A percentile compares a stretch with the other conserved stretches of the same genome.
Evolutionary conservation across 1,140 invertebrate species (phyloP).

Genomic region (Plodia interpunctella): DNA sequence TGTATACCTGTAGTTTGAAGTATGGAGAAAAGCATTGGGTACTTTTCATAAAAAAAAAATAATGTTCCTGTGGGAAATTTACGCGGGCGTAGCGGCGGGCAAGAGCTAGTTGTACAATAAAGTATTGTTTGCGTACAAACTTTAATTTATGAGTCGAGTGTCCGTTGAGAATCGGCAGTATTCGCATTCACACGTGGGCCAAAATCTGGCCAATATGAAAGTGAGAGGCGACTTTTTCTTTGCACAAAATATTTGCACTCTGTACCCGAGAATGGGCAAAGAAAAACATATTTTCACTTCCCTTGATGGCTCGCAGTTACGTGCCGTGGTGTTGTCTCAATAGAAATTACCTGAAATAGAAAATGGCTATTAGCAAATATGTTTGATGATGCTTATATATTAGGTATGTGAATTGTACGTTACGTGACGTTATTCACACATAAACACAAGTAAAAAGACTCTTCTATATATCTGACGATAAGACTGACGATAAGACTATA

Average conservation of each 20-base stretch:
- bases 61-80: too few relatives aligned
- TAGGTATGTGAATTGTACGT: background rate
- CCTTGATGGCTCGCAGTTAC: background rate
- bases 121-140: background rate
- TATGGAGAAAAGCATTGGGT: too few relatives aligned
- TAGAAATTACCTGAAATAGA: conserved; percentile 33
- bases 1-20: too few relatives aligned
- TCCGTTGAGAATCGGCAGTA: conserved; percentile 36
- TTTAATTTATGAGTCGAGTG: background rate
- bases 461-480: too few relatives aligned
- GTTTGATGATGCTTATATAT: background rate
- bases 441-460: too few relatives aligned
- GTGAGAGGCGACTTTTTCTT: conserved; percentile 68
- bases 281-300: conserved; percentile 10
- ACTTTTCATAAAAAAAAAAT: too few relatives aligned
- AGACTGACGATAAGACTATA: too few relatives aligned
- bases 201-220: conserved; percentile 54
- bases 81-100: too few relatives aligned
- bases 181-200: conserved; percentile 58
- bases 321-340: background rate
- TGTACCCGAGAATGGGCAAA: background rate
- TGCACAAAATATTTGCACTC: conserved; percentile 49
- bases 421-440: too few relatives aligned
- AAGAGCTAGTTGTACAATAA: background rate
- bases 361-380: conserved; percentile 13